Evolutionary conservation across 1,140 invertebrate species (phyloP), one percentile per base, ranked within the genome.

Genomic region (Polyergus mexicanus): DNA sequence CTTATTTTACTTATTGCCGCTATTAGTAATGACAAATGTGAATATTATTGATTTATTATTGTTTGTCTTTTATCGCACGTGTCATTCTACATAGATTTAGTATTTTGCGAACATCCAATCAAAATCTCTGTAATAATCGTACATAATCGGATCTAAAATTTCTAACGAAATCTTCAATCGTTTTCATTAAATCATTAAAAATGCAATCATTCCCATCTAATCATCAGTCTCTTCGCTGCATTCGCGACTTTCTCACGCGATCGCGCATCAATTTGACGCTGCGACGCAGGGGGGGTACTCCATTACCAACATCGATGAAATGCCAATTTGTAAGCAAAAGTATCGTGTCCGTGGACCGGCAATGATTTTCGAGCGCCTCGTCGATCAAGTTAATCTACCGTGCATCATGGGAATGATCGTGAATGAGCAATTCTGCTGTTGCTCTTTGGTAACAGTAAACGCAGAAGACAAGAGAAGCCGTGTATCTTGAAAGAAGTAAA

Each of bases 341-440:
- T 81, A 85, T 66, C 66, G 28, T 83, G 60, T 71, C 63, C 66
- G 28, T 72, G 56, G 81, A 87, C 80, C 72, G 60, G 44, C 71
- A 66, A 76, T 56, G 66, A 77, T 88, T 89, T 88, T 74, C 83
- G 69, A 88, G 47, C 87, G 54, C 47, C 83, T 80, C 81, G 83
- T 81, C 88, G 22, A 44, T 66, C 22, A 56, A 88, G 81, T 89
- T 88, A 89, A 89, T 89, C 87, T 89, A 89, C 56, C 88, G 88
- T 88, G 69, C n/a, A 63, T 51, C 75, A 81, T 89, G 86, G 51
- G 86, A 89, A 88, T 66, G 71, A 71, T 51, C 74, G 19, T 62
- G 56, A 66, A 44, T 35, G 68, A 25, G n/a, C 68, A 44, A 88
- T 71, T 68, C 75, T 32, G 54, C 56, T 11, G 6, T 38, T 51